These are phyloP conservation scores for Pipistrellus kuhlii DNA, from an alignment of 2,797 vertebrate species.

Conservation along the genomic window DNA sequence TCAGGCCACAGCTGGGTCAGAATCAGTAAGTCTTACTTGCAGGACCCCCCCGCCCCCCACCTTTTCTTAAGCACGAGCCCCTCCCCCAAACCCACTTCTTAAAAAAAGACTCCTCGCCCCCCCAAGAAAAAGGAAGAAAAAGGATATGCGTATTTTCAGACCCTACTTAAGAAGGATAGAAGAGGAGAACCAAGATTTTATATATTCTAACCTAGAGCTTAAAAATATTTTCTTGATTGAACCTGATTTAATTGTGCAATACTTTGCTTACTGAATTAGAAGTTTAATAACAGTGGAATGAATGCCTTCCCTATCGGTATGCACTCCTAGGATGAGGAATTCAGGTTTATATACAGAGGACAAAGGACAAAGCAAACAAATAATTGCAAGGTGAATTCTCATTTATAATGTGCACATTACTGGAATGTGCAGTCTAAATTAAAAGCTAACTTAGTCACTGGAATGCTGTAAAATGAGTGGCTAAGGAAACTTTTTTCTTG, in stretches of 20 bases:
- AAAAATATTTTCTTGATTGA: background rate
- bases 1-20: background rate
- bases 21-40: slow-evolving; percentile 23
- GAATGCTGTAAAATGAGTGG: background rate
- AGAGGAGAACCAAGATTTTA: background rate
- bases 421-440: background rate
- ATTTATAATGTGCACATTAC: rapidly evolving
- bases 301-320: background rate
- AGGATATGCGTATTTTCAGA: background rate
- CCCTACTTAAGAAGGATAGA: background rate
- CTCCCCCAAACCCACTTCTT: background rate
- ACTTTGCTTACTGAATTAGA: background rate
- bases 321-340: background rate
- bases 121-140: background rate
- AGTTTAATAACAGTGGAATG: background rate
- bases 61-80: background rate
- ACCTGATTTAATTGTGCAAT: background rate
- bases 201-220: background rate
- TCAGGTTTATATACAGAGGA: background rate
- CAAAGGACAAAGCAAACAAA: slow-evolving; percentile 32
- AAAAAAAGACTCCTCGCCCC: background rate
- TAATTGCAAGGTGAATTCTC: slow-evolving; percentile 30
- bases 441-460: background rate
- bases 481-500: background rate
- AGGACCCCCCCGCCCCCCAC: background rate